A percentile compares a stretch with the other conserved stretches of the same genome.
Conservation (phyloP, 2,888 invertebrate genomes). For the Cephus rjabovi region DNA sequence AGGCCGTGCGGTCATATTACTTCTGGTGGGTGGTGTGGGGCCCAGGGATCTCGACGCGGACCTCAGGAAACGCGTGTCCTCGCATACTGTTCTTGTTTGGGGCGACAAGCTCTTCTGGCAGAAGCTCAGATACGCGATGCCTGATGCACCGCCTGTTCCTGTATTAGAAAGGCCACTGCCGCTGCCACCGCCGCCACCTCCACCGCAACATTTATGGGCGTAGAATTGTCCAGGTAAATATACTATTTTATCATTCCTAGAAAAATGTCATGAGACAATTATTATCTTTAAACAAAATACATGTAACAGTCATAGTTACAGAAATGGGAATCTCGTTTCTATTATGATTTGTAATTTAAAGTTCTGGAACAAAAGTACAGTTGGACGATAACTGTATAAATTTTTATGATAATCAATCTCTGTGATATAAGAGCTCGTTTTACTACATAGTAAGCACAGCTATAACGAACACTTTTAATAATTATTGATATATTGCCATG, state of each 20-base stretch:
- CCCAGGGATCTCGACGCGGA: constrained; percentile 91
- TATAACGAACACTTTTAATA: too few species aligned
- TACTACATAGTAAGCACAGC: too few species aligned
- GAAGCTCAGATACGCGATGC: constrained; percentile 91
- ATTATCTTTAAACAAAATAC: too few species aligned
- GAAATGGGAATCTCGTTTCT: too few species aligned
- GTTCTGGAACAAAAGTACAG: too few species aligned
- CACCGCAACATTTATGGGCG: constrained; percentile 82
- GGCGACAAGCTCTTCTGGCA: constrained; percentile 98
- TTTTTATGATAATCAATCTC: too few species aligned
- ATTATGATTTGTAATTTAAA: too few species aligned
- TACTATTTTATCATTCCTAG: not conserved
- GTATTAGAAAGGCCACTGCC: constrained; percentile 60
- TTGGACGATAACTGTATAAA: too few species aligned
- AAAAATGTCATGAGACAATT: too few species aligned
- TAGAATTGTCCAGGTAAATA: constrained; percentile 64
- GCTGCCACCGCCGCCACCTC: constrained; percentile 68
- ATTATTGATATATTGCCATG: too few species aligned
- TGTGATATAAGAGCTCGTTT: too few species aligned
- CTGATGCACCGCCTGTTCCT: constrained; percentile 71
- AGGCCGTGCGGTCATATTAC: constrained; percentile 87
- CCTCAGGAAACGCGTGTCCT: constrained; percentile 88
- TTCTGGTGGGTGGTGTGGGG: constrained; percentile 90
- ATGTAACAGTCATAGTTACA: too few species aligned
- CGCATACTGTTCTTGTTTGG: constrained; percentile 93